Percentiles rank a stretch among this genome's conserved stretches.
Evolutionary conservation across 2,888 invertebrate genomes (phyloP).

Genomic region (Lacanobia wlatinum): DNA sequence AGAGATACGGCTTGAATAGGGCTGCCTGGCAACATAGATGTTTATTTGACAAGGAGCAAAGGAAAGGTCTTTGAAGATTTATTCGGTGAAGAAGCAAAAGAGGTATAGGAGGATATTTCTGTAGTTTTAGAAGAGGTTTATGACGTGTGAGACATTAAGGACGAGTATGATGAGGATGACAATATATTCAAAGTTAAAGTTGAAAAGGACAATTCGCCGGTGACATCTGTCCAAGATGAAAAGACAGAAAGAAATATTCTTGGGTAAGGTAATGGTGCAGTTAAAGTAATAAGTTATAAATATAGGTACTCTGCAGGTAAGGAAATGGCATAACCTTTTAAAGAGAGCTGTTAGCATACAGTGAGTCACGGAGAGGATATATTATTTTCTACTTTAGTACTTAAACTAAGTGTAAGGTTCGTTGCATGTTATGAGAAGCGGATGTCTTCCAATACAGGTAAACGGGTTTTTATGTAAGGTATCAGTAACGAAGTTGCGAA

Average conservation of each 20-base stretch:
- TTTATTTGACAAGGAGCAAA: slow-evolving; percentile 9
- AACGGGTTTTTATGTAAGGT: slow-evolving; percentile 36
- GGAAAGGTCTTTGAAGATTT: slow-evolving; percentile 13
- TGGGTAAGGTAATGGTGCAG: background rate
- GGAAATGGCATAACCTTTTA: slow-evolving; percentile 16
- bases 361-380: slow-evolving; percentile 3
- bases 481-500: slow-evolving; percentile 24
- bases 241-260: background rate
- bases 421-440: slow-evolving; percentile 32
- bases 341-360: slow-evolving; percentile 11
- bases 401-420: slow-evolving; percentile 28
- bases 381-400: slow-evolving; percentile 22
- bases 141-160: background rate
- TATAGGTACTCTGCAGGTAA: background rate
- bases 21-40: slow-evolving; percentile 12
- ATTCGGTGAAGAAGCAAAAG: background rate
- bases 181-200: slow-evolving; percentile 1
- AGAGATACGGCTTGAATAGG: slow-evolving; percentile 42
- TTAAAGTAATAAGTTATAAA: background rate
- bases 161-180: background rate
- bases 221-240: background rate
- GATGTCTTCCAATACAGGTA: slow-evolving; percentile 47
- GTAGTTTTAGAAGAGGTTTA: background rate
- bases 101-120: background rate
- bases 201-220: background rate